phyloP scores from a whole-genome alignment of 2,113 vertebrate species.

The Saguinus midas region DNA sequence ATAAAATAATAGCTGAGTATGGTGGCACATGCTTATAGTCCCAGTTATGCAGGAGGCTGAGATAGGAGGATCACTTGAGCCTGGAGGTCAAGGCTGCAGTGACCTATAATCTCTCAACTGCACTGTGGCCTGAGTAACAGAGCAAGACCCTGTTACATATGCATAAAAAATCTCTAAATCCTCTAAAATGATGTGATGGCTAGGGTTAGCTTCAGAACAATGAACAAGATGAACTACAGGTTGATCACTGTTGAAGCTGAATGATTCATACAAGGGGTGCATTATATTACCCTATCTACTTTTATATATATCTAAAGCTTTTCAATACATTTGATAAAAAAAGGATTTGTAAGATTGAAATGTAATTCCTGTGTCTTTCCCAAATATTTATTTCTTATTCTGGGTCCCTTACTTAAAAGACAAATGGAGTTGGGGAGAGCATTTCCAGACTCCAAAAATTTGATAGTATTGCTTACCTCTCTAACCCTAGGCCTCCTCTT shows the following conservation, averaged over 20 bases:
- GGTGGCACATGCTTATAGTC: too few relatives aligned
- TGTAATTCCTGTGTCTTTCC: background rate
- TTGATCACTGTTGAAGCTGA: background rate
- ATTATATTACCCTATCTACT: background rate
- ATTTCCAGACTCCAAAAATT: too few relatives aligned
- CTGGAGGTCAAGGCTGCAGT: too few relatives aligned
- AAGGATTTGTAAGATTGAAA: background rate
- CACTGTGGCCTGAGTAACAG: too few relatives aligned
- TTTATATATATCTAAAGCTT: background rate
- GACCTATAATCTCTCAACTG: too few relatives aligned
- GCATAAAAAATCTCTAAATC: background rate
- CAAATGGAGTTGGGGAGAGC: background rate
- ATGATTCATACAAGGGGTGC: too few relatives aligned
- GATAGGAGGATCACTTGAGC: too few relatives aligned
- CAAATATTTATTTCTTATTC: background rate
- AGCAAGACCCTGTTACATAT: too few relatives aligned
- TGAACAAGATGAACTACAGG: background rate
- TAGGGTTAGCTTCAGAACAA: conserved; percentile 23
- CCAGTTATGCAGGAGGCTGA: too few relatives aligned
- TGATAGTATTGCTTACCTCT: background rate
- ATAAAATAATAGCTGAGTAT: too few relatives aligned
- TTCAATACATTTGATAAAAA: background rate
- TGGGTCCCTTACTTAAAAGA: background rate
- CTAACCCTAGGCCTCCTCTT: background rate
- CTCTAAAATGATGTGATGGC: background rate